These are phyloP conservation scores for Falco biarmicus DNA, from an alignment of 2,797 vertebrate species.

Conservation along the genomic window DNA sequence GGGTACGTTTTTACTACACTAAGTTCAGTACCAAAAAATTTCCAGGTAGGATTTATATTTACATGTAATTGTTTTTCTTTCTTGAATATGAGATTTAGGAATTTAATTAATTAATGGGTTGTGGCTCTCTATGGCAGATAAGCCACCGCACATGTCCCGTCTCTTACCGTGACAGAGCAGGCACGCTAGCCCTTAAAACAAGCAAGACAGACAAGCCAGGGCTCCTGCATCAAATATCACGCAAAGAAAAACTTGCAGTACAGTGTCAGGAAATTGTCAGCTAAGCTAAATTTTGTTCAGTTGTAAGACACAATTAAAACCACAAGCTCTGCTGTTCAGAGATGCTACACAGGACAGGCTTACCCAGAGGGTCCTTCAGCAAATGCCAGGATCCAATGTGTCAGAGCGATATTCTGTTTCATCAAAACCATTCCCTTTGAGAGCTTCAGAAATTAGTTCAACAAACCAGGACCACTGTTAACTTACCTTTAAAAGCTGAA, in stretches of 20 bases:
- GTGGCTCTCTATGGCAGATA: background rate
- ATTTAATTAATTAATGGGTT: background rate
- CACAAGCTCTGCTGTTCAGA: background rate
- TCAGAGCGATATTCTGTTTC: rapidly evolving
- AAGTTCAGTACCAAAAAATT: background rate
- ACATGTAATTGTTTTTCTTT: background rate
- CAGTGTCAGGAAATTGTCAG: background rate
- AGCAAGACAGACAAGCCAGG: background rate
- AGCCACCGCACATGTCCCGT: rapidly evolving
- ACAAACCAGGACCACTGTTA: background rate
- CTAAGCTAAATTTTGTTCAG: background rate
- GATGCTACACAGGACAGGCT: rapidly evolving
- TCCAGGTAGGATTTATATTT: background rate
- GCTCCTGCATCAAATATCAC: background rate
- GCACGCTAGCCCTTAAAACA: background rate
- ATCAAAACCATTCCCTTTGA: background rate
- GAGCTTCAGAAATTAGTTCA: background rate
- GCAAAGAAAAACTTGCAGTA: background rate
- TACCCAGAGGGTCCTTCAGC: background rate
- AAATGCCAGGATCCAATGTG: rapidly evolving
- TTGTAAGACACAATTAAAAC: background rate
- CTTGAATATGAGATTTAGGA: background rate
- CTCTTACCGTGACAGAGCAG: background rate
- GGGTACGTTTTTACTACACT: background rate
- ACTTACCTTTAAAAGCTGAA: background rate